Percentiles rank a stretch among this genome's conserved stretches.
These are phyloP conservation scores for Bathybates hornii DNA, from an alignment of 2,113 vertebrate species.

Conservation along the genomic window DNA sequence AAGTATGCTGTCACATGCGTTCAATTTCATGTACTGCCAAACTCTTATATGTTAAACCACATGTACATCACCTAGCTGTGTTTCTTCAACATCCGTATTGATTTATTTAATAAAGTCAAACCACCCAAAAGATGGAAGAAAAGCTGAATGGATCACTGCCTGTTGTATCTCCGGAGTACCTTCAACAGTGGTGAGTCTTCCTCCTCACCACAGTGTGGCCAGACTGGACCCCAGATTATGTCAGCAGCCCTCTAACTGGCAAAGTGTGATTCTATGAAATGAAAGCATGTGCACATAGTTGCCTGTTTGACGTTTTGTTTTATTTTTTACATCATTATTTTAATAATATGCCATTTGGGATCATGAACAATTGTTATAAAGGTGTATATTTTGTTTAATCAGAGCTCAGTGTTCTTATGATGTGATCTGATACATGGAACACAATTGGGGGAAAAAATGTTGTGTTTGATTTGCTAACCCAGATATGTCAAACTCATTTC, in stretches of 20 bases:
- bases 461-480: background rate
- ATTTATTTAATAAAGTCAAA: conserved; percentile 63
- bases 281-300: conserved; percentile 47
- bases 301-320: background rate
- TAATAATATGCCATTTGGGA: background rate
- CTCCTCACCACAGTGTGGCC: conserved; percentile 41
- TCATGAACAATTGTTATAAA: background rate
- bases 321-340: background rate
- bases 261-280: conserved; percentile 43
- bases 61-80: conserved; percentile 11
- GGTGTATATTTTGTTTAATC: background rate
- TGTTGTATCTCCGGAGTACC: conserved; percentile 74
- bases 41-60: background rate
- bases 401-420: background rate
- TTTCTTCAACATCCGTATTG: conserved; percentile 41
- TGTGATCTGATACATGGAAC: background rate
- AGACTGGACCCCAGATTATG: background rate
- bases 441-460: background rate
- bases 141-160: conserved; percentile 73
- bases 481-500: background rate
- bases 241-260: background rate
- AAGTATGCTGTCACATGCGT: conserved; percentile 41
- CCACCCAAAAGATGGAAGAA: conserved; percentile 71
- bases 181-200: conserved; percentile 75
- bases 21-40: conserved; percentile 42